These are phyloP conservation scores for Aphodius sticticus DNA, from an alignment of 2,888 invertebrate genomes.

Conservation along the genomic window DNA sequence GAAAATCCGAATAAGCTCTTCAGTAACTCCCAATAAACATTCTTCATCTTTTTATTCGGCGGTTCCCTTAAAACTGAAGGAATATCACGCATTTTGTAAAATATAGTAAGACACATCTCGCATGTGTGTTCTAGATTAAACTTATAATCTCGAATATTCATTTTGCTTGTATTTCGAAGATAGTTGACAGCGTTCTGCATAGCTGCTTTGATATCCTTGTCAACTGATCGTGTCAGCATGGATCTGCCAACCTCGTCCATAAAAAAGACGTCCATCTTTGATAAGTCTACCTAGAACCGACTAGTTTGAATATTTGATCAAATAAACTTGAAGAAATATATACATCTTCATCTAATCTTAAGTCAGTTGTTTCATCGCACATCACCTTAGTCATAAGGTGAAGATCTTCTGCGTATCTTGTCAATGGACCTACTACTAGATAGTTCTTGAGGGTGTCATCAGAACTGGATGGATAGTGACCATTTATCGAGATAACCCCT, in stretches of 20 bases:
- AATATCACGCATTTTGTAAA: conserved; percentile 64
- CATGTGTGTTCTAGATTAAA: conserved; percentile 61
- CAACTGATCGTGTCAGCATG: conserved; percentile 54
- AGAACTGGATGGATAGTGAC: conserved; percentile 72
- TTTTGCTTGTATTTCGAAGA: conserved; percentile 62
- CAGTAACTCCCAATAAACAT: conserved; percentile 36
- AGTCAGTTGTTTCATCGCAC: conserved; percentile 60
- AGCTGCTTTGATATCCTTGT: conserved; percentile 61
- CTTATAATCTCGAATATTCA: conserved; percentile 43
- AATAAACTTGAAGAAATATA: conserved; percentile 11
- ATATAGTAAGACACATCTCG: conserved; percentile 63
- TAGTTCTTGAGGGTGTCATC: conserved; percentile 70
- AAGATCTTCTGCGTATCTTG: conserved; percentile 86
- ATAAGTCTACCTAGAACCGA: conserved; percentile 36
- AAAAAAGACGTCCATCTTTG: conserved; percentile 37
- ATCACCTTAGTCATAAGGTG: conserved; percentile 76
- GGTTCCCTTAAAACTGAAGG: conserved; percentile 63
- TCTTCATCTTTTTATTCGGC: conserved; percentile 9
- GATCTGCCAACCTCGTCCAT: conserved; percentile 34
- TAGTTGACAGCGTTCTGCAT: conserved; percentile 63
- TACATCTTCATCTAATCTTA: conserved; percentile 64
- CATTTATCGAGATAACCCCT: conserved; percentile 69
- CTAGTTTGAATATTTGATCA: conserved; percentile 5
- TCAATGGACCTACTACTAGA: conserved; percentile 86
- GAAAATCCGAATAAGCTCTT: conserved; percentile 38